phyloP scores from a whole-genome alignment of 30 jellyfish, hydroid and myxozoan species.

The Turritopsis rubra region DNA sequence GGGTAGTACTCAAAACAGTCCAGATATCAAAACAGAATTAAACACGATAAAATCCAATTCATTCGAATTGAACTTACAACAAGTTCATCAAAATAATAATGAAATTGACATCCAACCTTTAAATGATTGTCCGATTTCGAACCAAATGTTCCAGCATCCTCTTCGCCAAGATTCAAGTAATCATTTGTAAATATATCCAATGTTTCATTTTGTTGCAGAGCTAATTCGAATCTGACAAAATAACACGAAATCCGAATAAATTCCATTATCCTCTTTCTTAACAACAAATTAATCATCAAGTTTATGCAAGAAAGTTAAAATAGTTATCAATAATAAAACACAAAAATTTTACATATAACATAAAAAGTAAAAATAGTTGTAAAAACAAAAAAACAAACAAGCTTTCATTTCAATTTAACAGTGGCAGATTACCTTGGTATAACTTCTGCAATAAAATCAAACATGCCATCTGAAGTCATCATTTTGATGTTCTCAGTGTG shows the following conservation, averaged over 20 bases:
- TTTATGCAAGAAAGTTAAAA: too few species aligned
- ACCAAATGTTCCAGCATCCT: constrained; percentile 54
- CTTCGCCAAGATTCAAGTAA: constrained; percentile 51
- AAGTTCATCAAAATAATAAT: neutral
- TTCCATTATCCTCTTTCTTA: neutral
- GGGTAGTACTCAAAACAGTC: too few species aligned
- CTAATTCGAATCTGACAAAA: constrained; percentile 57
- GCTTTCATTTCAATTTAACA: too few species aligned
- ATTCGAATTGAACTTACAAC: neutral
- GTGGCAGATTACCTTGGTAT: constrained; percentile 40
- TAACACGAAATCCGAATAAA: neutral
- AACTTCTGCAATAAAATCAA: constrained; percentile 33
- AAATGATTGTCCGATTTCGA: constrained; percentile 88
- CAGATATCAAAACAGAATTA: too few species aligned
- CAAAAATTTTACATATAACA: too few species aligned
- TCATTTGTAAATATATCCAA: constrained; percentile 71
- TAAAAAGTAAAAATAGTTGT: too few species aligned
- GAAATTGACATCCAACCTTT: constrained; percentile 30
- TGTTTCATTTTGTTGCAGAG: constrained; percentile 74
- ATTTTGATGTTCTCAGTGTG: constrained; percentile 4
- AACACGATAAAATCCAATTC: too few species aligned
- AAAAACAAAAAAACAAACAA: too few species aligned
- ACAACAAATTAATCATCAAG: neutral
- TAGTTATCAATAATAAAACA: too few species aligned
- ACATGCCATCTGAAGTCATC: constrained; percentile 29